phyloP scores from a whole-genome alignment of 2,888 invertebrate genomes.

The Drosophila cracens region DNA sequence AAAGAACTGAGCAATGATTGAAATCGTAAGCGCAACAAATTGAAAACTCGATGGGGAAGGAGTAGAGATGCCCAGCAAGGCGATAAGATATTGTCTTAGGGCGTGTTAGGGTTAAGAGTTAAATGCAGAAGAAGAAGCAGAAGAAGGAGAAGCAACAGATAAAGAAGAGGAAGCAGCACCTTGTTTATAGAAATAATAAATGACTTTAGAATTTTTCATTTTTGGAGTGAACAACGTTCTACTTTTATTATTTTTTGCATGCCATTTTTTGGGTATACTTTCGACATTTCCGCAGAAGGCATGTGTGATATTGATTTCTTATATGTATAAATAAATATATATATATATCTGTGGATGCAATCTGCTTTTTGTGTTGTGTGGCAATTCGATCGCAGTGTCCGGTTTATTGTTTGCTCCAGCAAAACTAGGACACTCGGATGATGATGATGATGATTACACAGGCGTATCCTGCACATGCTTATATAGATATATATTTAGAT shows the following conservation, averaged over 20 bases:
- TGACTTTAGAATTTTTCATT: constrained; percentile 32
- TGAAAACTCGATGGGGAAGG: constrained; percentile 22
- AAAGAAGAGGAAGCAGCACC: background rate
- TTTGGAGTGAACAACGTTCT: constrained; percentile 23
- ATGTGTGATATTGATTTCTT: constrained; percentile 49
- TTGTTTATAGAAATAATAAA: constrained; percentile 51
- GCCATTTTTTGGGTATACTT: constrained; percentile 23
- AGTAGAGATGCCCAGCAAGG: constrained; percentile 22
- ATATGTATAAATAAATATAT: constrained; percentile 6
- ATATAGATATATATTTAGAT: constrained; percentile 4
- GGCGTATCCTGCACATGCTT: constrained; percentile 69
- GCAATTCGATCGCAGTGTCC: constrained; percentile 82
- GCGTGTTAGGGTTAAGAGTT: constrained; percentile 56
- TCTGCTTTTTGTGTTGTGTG: constrained; percentile 47
- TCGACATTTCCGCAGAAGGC: constrained; percentile 30
- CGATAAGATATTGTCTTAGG: constrained; percentile 47
- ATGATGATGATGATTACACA: constrained; percentile 50
- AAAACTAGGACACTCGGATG: constrained; percentile 62
- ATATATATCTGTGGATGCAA: constrained; percentile 29
- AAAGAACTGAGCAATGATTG: constrained; percentile 36
- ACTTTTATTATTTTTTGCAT: constrained; percentile 16
- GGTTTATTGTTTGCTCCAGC: constrained; percentile 70
- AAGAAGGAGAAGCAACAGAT: constrained; percentile 2
- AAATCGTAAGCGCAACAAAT: constrained; percentile 60
- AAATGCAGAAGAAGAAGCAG: constrained; percentile 23